Evolutionary conservation across 2,797 vertebrate species (phyloP).

Genomic region (Myotis findleyi): DNA sequence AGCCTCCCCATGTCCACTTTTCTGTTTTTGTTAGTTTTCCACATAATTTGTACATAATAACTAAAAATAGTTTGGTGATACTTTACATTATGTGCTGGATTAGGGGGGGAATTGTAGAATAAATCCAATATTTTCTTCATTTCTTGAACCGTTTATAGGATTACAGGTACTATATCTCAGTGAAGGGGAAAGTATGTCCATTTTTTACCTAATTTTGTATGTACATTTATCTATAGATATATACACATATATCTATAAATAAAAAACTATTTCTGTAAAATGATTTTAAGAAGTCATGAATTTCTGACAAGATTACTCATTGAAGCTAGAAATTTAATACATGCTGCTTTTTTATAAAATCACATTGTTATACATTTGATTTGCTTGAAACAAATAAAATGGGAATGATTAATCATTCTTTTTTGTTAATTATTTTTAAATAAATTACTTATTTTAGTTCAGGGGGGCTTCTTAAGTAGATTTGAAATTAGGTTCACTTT

Average conservation of each 20-base stretch:
- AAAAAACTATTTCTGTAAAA: slow-evolving; percentile 16
- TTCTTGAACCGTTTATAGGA: slow-evolving; percentile 11
- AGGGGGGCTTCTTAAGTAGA: background rate
- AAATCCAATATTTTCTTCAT: slow-evolving; percentile 48
- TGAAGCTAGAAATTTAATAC: slow-evolving; percentile 54
- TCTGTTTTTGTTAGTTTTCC: slow-evolving; percentile 52
- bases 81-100: slow-evolving; percentile 9
- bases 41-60: slow-evolving; percentile 30
- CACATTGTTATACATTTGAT: background rate
- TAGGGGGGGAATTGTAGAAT: background rate
- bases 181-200: background rate
- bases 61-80: slow-evolving; percentile 36
- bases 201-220: slow-evolving; percentile 36
- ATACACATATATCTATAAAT: background rate
- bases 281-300: background rate
- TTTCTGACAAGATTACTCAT: slow-evolving; percentile 43
- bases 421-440: background rate
- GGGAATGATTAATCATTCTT: slow-evolving; percentile 9
- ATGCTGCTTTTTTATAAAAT: slow-evolving; percentile 52
- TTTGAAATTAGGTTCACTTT: slow-evolving; percentile 45
- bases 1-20: background rate
- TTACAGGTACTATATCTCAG: background rate
- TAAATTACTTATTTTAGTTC: slow-evolving; percentile 9
- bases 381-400: slow-evolving; percentile 24
- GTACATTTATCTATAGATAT: background rate